Percentiles rank a stretch among this genome's conserved stretches.
Evolutionary conservation across 2,797 vertebrate species (phyloP).

Genomic region (Phalloptychus januarius): DNA sequence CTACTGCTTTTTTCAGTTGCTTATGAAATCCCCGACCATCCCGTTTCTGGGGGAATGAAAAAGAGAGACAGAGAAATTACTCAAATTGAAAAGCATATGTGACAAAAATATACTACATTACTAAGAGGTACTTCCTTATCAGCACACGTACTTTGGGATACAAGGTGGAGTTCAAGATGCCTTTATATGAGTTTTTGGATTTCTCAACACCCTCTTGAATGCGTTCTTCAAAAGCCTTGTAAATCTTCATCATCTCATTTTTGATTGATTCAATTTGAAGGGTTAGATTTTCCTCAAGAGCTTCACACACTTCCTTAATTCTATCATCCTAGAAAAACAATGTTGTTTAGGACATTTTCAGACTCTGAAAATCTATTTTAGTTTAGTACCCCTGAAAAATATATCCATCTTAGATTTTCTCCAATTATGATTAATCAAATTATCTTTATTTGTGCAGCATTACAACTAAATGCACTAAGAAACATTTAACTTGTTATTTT

Average conservation of each 20-base stretch:
- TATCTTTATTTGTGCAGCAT: neutral
- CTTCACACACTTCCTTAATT: constrained; percentile 1
- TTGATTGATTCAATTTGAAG: neutral
- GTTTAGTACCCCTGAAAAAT: no score
- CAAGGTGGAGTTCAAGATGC: neutral
- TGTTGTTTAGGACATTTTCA: neutral
- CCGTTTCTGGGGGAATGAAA: neutral
- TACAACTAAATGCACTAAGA: neutral
- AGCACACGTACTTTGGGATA: constrained; percentile 9
- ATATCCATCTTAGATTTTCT: no score
- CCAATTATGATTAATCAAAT: neutral
- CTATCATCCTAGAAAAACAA: constrained; percentile 24
- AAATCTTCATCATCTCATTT: neutral
- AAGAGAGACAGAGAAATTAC: neutral
- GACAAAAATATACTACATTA: neutral
- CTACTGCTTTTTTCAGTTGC: constrained; percentile 4
- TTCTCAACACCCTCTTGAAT: constrained; percentile 37
- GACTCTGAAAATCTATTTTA: neutral
- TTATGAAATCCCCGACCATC: neutral
- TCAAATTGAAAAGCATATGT: neutral
- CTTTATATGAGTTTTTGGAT: constrained; percentile 22
- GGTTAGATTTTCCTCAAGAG: constrained; percentile 2
- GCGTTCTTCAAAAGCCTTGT: constrained; percentile 10
- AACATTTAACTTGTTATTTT: neutral
- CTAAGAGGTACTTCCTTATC: neutral